Base-by-base conservation (phyloP, 2,113 vertebrate species). In the Poecile atricapillus region DNA sequence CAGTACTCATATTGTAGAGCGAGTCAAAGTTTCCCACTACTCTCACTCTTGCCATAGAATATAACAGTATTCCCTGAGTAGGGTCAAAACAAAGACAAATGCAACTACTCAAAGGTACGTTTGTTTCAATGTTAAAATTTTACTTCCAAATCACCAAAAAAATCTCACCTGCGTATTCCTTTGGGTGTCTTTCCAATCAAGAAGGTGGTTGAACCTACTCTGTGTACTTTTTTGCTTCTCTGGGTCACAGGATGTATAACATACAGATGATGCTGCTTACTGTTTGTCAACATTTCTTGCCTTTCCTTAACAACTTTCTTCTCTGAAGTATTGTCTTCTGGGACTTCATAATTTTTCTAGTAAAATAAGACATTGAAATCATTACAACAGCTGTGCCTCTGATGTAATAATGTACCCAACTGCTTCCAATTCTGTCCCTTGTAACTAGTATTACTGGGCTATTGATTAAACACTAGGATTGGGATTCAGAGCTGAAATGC, bases 151-250 rank as follows among this genome's bases (percentile, higher is more conserved):
- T 85, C 55, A 68, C 11, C 16, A 27, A 31, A 69, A 41, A 2
- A 19, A 50, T 70, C 97, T 97, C 96, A 99, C 99, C 98, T 99
- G 95, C 98, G 56, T 62, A 99, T 97, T 74, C 71, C 96, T 89
- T 95, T 97, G 4, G 99, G 99, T 25, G 99, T 99, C 91, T 98
- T 97, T 94, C 99, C 99, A 59, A 99, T 76, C 75, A 99, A 97
- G 95, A 99, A 96, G 19, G 98, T 98, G 64, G 95, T 89, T 83
- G 97, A 95, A 82, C 90, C 96, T 63, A 96, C 93, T 64, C 56
- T 97, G 81, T 97, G 96, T n/a, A 98, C 91, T n/a, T 92, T 96
- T 79, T 96, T 98, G 73, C 55, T 96, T 82, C 95, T 97, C 96
- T 99, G 98, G 55, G 89, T 97, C 70, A 99, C 98, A 35, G 98